A percentile compares a stretch with the other conserved stretches of the same genome.
These are phyloP conservation scores for Apotomis betuletana DNA, from an alignment of 2,888 invertebrate genomes.

Conservation along the genomic window DNA sequence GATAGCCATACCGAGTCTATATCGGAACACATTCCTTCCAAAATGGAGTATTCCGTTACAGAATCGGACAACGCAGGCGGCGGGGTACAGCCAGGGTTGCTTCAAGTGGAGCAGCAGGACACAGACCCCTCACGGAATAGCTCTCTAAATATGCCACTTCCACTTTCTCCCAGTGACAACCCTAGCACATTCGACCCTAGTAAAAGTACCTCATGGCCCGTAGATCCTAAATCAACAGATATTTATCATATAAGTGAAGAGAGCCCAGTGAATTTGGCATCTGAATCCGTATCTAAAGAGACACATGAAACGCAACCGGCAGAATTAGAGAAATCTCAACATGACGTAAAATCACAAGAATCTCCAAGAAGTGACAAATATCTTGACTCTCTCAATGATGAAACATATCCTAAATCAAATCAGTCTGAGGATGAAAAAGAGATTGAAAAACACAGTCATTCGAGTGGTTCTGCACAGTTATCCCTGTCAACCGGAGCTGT, in stretches of 20 bases:
- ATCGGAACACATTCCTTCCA: constrained; percentile 75
- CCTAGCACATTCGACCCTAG: constrained; percentile 60
- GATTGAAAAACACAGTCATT: constrained; percentile 51
- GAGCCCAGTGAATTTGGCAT: constrained; percentile 72
- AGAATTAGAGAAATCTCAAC: constrained; percentile 46
- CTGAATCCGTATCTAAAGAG: constrained; percentile 59
- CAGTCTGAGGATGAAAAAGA: constrained; percentile 50
- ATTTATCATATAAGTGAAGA: constrained; percentile 71
- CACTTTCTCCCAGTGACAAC: constrained; percentile 60
- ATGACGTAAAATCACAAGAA: constrained; percentile 52
- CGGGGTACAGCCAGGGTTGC: constrained; percentile 50
- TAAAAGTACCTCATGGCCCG: constrained; percentile 67
- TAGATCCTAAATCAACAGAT: constrained; percentile 66
- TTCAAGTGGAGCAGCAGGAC: constrained; percentile 57
- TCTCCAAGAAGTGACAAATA: constrained; percentile 67
- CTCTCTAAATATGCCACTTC: constrained; percentile 56
- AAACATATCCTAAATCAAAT: constrained; percentile 56
- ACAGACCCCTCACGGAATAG: constrained; percentile 51
- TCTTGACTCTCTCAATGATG: constrained; percentile 71
- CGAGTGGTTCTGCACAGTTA: constrained; percentile 39
- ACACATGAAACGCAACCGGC: constrained; percentile 14
- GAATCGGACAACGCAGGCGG: constrained; percentile 59
- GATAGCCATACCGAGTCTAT: constrained; percentile 73
- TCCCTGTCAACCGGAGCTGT: constrained; percentile 47
- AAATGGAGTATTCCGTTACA: constrained; percentile 65